phyloP scores from a whole-genome alignment of 2,113 vertebrate genomes.

The Anolis carolinensis region DNA sequence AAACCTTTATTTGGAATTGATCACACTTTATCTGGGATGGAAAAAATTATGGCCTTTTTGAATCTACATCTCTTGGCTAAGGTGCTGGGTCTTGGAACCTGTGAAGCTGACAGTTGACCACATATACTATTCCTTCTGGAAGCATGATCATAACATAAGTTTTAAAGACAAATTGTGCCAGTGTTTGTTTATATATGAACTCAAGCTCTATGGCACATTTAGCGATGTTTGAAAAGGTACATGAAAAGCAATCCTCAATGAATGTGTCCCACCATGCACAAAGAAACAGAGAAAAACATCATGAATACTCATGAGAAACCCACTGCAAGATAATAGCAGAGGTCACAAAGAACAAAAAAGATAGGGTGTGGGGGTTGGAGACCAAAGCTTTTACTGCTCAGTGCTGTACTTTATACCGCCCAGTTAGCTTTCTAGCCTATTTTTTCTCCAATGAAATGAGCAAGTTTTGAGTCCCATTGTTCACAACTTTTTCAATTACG shows the following conservation, averaged over 20 bases:
- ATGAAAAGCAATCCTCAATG: background rate
- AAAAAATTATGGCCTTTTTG: background rate
- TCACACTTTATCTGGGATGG: no score
- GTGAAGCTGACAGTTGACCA: background rate
- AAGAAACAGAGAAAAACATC: slow-evolving; percentile 10
- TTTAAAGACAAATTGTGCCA: background rate
- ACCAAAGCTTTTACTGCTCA: background rate
- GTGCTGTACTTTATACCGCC: background rate
- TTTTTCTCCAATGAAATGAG: slow-evolving; percentile 15
- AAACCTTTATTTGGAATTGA: no score
- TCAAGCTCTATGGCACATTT: background rate
- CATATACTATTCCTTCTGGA: background rate
- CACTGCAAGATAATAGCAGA: background rate
- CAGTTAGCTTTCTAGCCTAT: slow-evolving; percentile 11
- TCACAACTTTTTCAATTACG: slow-evolving; percentile 37
- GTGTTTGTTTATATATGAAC: background rate
- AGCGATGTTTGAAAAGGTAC: background rate
- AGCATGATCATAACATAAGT: background rate
- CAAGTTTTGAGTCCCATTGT: slow-evolving; percentile 23
- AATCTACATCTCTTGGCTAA: background rate
- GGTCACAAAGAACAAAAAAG: background rate
- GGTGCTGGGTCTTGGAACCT: background rate
- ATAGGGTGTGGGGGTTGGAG: no score
- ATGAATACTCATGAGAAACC: background rate
- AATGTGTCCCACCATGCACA: background rate